Percentiles rank a stretch among this genome's conserved stretches.
phyloP scores from a whole-genome alignment of 2,113 vertebrate genomes.

The Carollia perspicillata region DNA sequence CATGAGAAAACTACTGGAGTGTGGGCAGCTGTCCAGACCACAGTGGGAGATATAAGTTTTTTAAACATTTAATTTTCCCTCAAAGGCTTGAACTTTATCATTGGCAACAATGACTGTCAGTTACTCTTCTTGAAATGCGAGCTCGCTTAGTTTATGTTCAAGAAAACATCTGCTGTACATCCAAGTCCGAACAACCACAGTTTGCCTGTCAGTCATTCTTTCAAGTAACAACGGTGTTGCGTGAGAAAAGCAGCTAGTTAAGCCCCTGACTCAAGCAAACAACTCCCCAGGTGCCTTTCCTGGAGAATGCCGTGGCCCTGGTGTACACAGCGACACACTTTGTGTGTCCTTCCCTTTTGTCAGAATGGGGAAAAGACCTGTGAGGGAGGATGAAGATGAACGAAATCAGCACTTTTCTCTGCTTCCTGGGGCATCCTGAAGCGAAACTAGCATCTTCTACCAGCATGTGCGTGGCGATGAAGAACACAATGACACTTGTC shows the following conservation, averaged over 20 bases:
- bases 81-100: constrained; percentile 20
- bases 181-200: neutral
- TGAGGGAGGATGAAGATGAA: neutral
- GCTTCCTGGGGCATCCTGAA: neutral
- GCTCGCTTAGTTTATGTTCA: neutral
- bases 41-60: neutral
- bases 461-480: neutral
- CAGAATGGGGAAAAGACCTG: neutral
- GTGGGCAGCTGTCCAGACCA: neutral
- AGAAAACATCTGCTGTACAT: neutral
- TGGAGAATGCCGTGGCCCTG: fast-evolving
- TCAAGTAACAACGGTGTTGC: neutral
- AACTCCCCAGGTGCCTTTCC: neutral
- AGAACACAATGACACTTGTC: neutral
- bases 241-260: neutral
- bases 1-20: neutral
- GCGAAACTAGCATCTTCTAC: neutral
- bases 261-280: neutral
- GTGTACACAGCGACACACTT: fast-evolving
- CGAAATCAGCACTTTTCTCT: neutral
- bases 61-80: constrained; percentile 32
- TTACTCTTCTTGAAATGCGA: constrained; percentile 40
- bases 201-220: neutral
- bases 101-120: neutral
- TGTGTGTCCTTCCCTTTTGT: neutral